phyloP scores from a whole-genome alignment of 2,797 vertebrate species.

The Sebastes itinus region DNA sequence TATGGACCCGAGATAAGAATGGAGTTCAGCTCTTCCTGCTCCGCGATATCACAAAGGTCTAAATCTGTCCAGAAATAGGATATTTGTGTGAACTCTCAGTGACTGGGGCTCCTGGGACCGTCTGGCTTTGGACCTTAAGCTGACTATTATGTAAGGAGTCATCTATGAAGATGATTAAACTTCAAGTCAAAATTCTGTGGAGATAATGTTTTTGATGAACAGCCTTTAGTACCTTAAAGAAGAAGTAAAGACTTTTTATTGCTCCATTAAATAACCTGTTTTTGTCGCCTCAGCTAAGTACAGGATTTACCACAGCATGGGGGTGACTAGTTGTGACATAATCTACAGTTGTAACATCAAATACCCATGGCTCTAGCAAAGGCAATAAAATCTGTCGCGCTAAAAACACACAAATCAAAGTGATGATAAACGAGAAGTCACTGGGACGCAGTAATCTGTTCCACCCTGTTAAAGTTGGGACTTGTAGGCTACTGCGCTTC shows the following conservation, averaged over 20 bases:
- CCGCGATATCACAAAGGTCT: slow-evolving; percentile 40
- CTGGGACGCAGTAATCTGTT: slow-evolving; percentile 32
- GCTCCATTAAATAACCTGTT: not conserved
- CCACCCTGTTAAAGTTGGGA: slow-evolving; percentile 28
- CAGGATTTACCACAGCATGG: slow-evolving; percentile 11
- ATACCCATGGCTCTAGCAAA: not conserved
- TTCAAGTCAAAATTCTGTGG: not conserved
- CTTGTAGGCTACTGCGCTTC: slow-evolving; percentile 27
- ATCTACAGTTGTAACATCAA: slow-evolving; percentile 20
- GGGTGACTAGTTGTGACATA: slow-evolving; percentile 33
- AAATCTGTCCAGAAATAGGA: slow-evolving; percentile 37
- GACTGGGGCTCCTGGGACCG: slow-evolving; percentile 5
- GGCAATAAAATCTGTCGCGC: not conserved
- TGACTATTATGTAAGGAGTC: slow-evolving; percentile 42
- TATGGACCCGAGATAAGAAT: slow-evolving; percentile 27
- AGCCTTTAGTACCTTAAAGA: not conserved
- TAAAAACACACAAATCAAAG: slow-evolving; percentile 6
- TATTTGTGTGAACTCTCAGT: slow-evolving; percentile 33
- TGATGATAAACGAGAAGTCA: slow-evolving; percentile 25
- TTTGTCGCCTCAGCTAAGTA: not conserved
- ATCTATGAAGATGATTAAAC: slow-evolving; percentile 39
- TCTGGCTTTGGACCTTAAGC: slow-evolving; percentile 36
- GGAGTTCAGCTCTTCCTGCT: slow-evolving; percentile 25
- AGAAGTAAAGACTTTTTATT: not conserved
- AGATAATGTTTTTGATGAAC: not conserved